Conservation (phyloP, 2,113 vertebrate genomes). For the Canis aureus region DNA sequence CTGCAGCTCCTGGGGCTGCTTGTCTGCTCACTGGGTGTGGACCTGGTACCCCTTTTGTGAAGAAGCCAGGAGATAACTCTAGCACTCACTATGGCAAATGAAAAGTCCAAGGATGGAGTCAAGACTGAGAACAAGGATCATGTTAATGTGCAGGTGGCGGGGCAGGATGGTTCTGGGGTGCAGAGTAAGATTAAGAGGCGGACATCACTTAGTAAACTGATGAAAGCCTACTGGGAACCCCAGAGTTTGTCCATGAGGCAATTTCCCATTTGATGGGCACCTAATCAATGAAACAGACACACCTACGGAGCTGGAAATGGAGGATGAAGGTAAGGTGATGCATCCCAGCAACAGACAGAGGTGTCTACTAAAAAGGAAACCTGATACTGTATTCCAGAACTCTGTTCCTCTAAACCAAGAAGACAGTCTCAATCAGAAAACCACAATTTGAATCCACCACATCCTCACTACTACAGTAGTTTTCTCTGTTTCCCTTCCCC, state of each 20-base stretch:
- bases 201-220: background rate
- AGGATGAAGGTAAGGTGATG: background rate
- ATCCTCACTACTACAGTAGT: background rate
- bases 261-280: background rate
- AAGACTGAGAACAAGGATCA: background rate
- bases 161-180: background rate
- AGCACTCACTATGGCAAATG: background rate
- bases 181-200: background rate
- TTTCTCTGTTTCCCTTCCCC: background rate
- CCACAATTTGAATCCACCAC: background rate
- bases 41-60: background rate
- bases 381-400: background rate
- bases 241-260: background rate
- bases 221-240: background rate
- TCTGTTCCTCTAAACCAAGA: background rate
- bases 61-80: background rate
- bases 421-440: background rate
- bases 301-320: background rate
- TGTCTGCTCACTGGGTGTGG: background rate
- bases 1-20: background rate
- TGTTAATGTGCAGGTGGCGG: background rate
- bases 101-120: background rate
- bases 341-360: background rate
- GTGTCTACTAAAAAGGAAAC: background rate
- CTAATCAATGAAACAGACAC: background rate